Evolutionary conservation across 2,888 invertebrate species (phyloP).

Genomic region (Apamea monoglypha): DNA sequence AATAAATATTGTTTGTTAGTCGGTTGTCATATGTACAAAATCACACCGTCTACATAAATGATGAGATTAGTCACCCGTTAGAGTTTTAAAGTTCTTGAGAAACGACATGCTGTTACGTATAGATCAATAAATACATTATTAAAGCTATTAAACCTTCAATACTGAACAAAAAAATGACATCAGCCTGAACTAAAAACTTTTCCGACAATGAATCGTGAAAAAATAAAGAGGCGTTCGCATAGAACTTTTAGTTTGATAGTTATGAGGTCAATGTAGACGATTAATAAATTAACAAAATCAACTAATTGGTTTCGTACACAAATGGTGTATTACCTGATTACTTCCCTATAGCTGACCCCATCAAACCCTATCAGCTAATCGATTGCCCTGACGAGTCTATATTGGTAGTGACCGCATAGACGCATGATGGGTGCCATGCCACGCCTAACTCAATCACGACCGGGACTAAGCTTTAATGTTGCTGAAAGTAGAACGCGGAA

Average conservation of each 20-base stretch:
- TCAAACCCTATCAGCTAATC: constrained; percentile 74
- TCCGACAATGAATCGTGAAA: constrained; percentile 10
- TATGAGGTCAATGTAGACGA: background rate
- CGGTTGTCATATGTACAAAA: constrained; percentile 62
- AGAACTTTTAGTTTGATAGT: background rate
- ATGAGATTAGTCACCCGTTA: constrained; percentile 64
- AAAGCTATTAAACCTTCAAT: constrained; percentile 40
- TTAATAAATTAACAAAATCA: constrained; percentile 31
- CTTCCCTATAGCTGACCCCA: constrained; percentile 65
- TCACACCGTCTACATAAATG: constrained; percentile 63
- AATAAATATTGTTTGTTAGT: constrained; percentile 57
- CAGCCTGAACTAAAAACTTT: constrained; percentile 21
- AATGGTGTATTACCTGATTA: constrained; percentile 59
- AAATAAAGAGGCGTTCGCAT: constrained; percentile 5
- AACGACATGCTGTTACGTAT: constrained; percentile 60
- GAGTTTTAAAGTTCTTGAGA: constrained; percentile 66
- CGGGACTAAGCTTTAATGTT: constrained; percentile 81
- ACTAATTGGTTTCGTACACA: constrained; percentile 25
- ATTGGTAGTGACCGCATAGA: constrained; percentile 79
- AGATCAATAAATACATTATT: constrained; percentile 48
- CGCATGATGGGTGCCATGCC: constrained; percentile 82
- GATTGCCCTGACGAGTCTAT: constrained; percentile 73
- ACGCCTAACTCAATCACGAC: constrained; percentile 86
- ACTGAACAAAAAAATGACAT: constrained; percentile 28
- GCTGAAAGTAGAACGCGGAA: constrained; percentile 84